These are phyloP conservation scores for Carassius carassius DNA, from an alignment of 2,113 vertebrate genomes.

Conservation along the genomic window DNA sequence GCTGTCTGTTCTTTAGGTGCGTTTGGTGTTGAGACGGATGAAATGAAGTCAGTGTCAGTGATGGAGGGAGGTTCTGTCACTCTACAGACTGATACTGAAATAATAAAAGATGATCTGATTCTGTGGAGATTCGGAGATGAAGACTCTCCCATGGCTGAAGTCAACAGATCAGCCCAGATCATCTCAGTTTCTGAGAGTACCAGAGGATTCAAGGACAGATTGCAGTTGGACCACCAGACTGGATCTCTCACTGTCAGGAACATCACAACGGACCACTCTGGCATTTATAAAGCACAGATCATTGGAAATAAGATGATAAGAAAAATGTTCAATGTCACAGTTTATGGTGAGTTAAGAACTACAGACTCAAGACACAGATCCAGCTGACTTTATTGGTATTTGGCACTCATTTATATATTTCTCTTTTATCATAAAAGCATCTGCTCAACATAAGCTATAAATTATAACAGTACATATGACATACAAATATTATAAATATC, in stretches of 20 bases:
- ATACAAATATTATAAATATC: not conserved
- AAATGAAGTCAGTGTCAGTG: not conserved
- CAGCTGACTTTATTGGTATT: not conserved
- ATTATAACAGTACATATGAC: not conserved
- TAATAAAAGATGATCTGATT: conserved; percentile 7
- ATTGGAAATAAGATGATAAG: not conserved
- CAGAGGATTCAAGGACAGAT: not conserved
- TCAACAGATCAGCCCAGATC: not conserved
- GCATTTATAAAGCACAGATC: not conserved
- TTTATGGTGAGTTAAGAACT: conserved; percentile 9
- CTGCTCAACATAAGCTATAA: not conserved
- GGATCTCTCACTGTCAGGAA: conserved; percentile 19
- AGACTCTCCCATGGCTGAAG: not conserved
- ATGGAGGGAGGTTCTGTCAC: not conserved
- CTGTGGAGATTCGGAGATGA: not conserved
- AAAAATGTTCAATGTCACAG: not conserved
- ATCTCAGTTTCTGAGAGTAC: not conserved
- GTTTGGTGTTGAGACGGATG: not conserved
- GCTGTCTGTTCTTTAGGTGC: not conserved
- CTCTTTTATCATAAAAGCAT: not conserved
- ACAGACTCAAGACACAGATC: not conserved
- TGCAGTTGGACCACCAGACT: not conserved
- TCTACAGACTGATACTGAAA: not conserved
- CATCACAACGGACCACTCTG: not conserved
- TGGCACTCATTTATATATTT: not conserved